Base-by-base conservation (phyloP, 2,888 invertebrate genomes). In the Cerceris rybyensis region DNA sequence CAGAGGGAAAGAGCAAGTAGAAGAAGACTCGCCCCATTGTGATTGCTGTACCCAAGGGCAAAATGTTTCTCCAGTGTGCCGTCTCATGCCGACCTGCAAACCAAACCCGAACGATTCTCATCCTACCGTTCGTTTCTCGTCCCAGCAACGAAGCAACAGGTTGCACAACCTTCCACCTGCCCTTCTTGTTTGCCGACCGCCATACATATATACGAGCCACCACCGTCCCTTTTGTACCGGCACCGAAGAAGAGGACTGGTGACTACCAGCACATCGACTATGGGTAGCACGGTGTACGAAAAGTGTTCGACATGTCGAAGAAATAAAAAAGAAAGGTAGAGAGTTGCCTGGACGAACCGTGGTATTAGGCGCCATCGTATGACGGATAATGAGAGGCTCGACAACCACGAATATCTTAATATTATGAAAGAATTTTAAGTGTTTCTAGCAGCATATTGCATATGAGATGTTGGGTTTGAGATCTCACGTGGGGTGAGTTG, bases 101-200 rank as follows among this genome's bases (percentile, higher is more conserved):
- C 78, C 77, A 77, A 86, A 79, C 75, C 67, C 78, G 77, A 75
- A 73, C 83, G 39, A 64, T 69, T 78, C 86, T 83, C 87, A 80
- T 86, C 85, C 86, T 84, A 80, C 85, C 85, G 83, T 85, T 70
- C 75, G 75, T 67, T 66, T 65, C 73, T 78, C 85, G 83, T 84
- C 83, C 82, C 83, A 75, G 79, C 81, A 75, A 81, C 83, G 86
- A 75, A 84, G 88, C 88, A 89, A 90, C 90, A 89, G 89, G 90
- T 90, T 89, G 89, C 87, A 87, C 86, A 88, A 89, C 87, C 87
- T 87, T 86, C 87, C 88, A 89, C 88, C 88, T 88, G 88, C 86
- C 84, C 82, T 84, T 88, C 88, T 88, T 86, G 87, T 89, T 87
- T 86, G 82, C 86, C 84, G 81, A 72, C 81, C 88, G 78, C 84